A percentile compares a stretch with the other conserved stretches of the same genome.
These are phyloP conservation scores for Molossus molossus DNA, from an alignment of 2,797 vertebrate species.

Conservation along the genomic window DNA sequence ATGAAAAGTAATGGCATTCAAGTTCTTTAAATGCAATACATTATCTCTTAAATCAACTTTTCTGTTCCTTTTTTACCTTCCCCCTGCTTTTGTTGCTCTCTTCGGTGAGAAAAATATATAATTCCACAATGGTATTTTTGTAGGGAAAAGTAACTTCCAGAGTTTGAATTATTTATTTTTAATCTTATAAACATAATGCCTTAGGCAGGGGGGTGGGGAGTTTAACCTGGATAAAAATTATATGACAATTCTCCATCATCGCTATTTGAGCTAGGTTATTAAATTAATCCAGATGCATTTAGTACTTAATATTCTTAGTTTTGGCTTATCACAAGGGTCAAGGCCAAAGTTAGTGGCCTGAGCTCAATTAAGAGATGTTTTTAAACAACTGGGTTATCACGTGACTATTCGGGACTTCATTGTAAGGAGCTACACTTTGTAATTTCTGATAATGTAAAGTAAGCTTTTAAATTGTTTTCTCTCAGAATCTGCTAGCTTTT, in stretches of 20 bases:
- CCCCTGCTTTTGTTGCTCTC: slow-evolving; percentile 73
- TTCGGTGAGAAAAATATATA: slow-evolving; percentile 67
- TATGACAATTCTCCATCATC: slow-evolving; percentile 20
- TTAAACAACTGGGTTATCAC: neutral
- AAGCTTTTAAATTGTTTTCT: slow-evolving; percentile 60
- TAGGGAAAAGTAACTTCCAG: slow-evolving; percentile 75
- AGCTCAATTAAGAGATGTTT: slow-evolving; percentile 27
- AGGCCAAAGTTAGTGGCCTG: neutral
- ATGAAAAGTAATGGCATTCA: slow-evolving; percentile 85
- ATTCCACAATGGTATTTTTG: slow-evolving; percentile 67
- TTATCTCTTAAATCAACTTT: slow-evolving; percentile 83
- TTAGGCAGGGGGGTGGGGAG: neutral
- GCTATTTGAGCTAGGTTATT: slow-evolving; percentile 22
- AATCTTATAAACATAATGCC: slow-evolving; percentile 64
- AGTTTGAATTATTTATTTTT: slow-evolving; percentile 80
- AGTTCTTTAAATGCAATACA: slow-evolving; percentile 84
- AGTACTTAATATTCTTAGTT: slow-evolving; percentile 27
- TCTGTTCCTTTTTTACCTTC: slow-evolving; percentile 69
- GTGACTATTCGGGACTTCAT: neutral
- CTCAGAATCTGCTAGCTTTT: neutral
- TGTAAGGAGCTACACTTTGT: slow-evolving; percentile 40
- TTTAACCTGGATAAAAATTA: slow-evolving; percentile 65
- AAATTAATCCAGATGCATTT: slow-evolving; percentile 49
- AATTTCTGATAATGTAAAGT: slow-evolving; percentile 58
- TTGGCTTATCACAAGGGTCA: neutral